Conservation (phyloP, 2,888 invertebrate species). For the Azorinus chamasolen region DNA sequence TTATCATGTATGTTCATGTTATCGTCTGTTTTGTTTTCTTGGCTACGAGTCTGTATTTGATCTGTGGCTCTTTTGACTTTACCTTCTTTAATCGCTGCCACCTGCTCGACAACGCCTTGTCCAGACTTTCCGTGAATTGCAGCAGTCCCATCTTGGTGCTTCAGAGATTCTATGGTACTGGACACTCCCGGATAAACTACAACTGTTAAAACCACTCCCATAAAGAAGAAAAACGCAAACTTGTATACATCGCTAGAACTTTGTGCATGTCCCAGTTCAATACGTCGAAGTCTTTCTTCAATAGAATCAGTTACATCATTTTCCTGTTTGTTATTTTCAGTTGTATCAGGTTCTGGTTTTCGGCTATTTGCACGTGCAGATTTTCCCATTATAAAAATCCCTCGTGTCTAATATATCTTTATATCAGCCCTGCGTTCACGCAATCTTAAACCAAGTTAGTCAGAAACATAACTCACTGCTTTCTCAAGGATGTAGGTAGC, state of each 20-base stretch:
- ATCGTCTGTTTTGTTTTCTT: not conserved
- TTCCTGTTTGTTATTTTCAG: no score
- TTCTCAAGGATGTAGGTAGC: no score
- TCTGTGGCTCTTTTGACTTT: not conserved
- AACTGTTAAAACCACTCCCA: constrained; percentile 54
- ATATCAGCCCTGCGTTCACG: no score
- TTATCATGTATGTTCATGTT: not conserved
- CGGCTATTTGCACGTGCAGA: no score
- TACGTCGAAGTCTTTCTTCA: constrained; percentile 25
- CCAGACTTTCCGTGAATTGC: not conserved
- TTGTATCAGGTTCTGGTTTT: no score
- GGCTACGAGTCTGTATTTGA: not conserved
- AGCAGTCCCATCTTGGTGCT: not conserved
- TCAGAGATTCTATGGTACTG: constrained; percentile 26
- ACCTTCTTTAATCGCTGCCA: not conserved
- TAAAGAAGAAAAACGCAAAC: constrained; percentile 56
- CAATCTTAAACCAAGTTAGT: no score
- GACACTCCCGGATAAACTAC: constrained; percentile 50
- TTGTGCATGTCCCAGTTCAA: constrained; percentile 24
- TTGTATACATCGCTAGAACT: constrained; percentile 51
- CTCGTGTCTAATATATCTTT: no score
- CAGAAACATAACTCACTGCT: no score
- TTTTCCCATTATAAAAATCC: no score
- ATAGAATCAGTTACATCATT: no score
- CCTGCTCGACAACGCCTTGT: not conserved